Evolutionary conservation across 2,113 vertebrate species (phyloP).

Genomic region (Cryptomyrus ogoouensis): DNA sequence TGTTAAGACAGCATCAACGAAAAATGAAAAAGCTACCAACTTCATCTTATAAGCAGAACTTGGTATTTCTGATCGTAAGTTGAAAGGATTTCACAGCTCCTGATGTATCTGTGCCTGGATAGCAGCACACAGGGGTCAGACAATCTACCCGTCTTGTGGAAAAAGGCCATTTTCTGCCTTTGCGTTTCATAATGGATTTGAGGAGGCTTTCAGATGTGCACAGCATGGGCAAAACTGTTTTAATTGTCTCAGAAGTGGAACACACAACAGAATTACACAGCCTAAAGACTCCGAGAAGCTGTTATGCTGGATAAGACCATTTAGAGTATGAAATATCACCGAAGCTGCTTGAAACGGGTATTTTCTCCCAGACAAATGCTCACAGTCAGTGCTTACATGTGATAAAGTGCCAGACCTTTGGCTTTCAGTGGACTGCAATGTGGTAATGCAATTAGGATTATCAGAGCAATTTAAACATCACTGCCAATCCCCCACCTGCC

Average conservation of each 20-base stretch:
- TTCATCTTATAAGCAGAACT: not conserved
- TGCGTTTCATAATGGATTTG: not conserved
- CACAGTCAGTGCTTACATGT: not conserved
- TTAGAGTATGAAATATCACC: not conserved
- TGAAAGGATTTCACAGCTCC: not conserved
- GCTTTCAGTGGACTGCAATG: not conserved
- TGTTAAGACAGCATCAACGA: not conserved
- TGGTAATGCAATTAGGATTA: not conserved
- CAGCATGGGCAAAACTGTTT: not conserved
- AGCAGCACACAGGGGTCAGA: not conserved
- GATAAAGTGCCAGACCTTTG: constrained; percentile 9
- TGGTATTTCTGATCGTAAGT: not conserved
- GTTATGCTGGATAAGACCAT: constrained; percentile 6
- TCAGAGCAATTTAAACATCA: constrained; percentile 4
- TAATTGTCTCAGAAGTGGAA: not conserved
- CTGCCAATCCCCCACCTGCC: not conserved
- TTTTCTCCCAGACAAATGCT: not conserved
- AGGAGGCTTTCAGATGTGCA: not conserved
- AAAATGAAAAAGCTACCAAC: not conserved
- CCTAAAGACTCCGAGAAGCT: not conserved
- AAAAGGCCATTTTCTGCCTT: not conserved
- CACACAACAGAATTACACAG: not conserved
- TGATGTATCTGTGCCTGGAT: not conserved
- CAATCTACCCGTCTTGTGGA: not conserved
- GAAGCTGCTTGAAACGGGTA: not conserved